Evolutionary conservation across 2,888 invertebrate genomes (phyloP).

Genomic region (Choreutis nemorana): DNA sequence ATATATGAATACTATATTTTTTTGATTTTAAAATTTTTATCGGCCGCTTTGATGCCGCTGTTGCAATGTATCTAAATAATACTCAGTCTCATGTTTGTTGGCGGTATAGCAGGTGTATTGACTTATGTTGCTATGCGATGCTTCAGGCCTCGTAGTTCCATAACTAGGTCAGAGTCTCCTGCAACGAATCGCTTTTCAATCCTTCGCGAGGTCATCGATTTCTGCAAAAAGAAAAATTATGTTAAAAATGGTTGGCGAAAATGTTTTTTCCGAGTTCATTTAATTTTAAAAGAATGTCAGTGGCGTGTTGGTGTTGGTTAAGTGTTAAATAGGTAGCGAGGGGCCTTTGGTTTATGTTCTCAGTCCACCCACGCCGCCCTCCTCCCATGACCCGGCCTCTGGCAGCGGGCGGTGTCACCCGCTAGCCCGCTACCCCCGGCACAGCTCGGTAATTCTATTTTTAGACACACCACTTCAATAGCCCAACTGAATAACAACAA

Average conservation of each 20-base stretch:
- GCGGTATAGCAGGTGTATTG: slow-evolving; percentile 35
- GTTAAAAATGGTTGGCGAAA: slow-evolving; percentile 3
- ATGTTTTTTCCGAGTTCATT: not conserved
- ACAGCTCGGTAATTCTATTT: slow-evolving; percentile 59
- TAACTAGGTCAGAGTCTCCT: slow-evolving; percentile 69
- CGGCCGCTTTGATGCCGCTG: slow-evolving; percentile 22
- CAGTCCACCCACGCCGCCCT: slow-evolving; percentile 12
- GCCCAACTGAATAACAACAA: not conserved
- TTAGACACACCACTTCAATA: slow-evolving; percentile 29
- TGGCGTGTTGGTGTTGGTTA: too few relatives aligned
- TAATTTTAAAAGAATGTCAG: not conserved
- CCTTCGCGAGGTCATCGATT: slow-evolving; percentile 35
- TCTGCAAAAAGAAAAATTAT: slow-evolving; percentile 30
- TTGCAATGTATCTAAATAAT: slow-evolving; percentile 48
- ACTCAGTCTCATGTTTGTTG: slow-evolving; percentile 63
- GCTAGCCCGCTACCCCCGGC: slow-evolving; percentile 47
- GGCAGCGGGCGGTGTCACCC: slow-evolving; percentile 44
- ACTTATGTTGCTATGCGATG: slow-evolving; percentile 67
- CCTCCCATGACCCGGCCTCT: slow-evolving; percentile 51
- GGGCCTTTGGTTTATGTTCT: too few relatives aligned
- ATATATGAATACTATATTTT: slow-evolving; percentile 8
- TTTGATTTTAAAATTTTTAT: slow-evolving; percentile 23
- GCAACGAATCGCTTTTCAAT: slow-evolving; percentile 72
- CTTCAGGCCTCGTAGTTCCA: slow-evolving; percentile 71
- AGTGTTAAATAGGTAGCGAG: too few relatives aligned